These are phyloP conservation scores for Cyrtonyx montezumae DNA, from an alignment of 2,113 vertebrate species.

Conservation along the genomic window DNA sequence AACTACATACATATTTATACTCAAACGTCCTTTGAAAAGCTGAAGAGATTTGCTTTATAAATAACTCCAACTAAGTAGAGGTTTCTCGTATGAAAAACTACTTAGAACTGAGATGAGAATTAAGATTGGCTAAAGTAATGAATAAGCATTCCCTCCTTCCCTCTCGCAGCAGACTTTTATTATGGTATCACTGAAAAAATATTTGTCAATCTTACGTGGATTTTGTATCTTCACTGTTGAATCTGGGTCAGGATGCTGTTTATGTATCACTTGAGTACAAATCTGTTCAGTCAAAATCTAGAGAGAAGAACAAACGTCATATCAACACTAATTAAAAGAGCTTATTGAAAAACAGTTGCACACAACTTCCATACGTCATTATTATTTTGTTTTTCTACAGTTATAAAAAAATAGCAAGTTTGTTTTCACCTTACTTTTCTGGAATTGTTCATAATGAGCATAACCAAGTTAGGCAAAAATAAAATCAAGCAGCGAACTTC, in stretches of 20 bases:
- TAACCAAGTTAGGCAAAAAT: neutral
- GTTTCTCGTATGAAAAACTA: neutral
- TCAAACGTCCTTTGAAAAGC: neutral
- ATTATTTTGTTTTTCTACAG: neutral
- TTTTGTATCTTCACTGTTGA: conserved; percentile 97
- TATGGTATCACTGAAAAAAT: neutral
- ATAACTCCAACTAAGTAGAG: neutral
- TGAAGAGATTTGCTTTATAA: neutral
- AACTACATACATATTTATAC: conserved; percentile 1
- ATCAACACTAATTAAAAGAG: neutral
- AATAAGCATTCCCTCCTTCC: neutral
- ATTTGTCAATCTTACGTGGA: conserved; percentile 87
- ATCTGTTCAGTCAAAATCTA: conserved; percentile 97
- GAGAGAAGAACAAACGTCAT: conserved; percentile 11
- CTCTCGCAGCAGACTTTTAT: neutral
- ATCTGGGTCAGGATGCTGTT: conserved; percentile 97
- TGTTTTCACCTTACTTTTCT: neutral
- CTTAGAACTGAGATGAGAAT: neutral
- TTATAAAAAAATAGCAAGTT: neutral
- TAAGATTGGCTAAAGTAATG: neutral
- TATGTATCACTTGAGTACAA: conserved; percentile 97
- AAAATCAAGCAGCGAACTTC: neutral
- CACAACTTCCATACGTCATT: neutral
- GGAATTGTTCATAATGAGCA: conserved; percentile 5
- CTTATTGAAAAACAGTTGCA: neutral